phyloP scores from a whole-genome alignment of 1,140 invertebrate genomes.

The Chionoecetes opilio region DNA sequence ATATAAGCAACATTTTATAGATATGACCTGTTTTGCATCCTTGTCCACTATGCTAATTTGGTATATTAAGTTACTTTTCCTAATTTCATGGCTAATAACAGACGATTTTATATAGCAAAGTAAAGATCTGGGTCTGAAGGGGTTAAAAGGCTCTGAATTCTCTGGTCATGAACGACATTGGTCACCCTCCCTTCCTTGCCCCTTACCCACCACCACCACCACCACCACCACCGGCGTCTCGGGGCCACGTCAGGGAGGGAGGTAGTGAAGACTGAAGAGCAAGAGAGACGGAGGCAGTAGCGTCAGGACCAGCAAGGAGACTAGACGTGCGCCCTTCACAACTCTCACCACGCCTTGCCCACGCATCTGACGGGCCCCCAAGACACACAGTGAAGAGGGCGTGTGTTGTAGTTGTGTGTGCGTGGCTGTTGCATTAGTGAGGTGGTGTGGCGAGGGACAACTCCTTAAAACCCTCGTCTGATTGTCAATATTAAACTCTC shows the following conservation, averaged over 20 bases:
- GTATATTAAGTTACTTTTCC: too few species aligned
- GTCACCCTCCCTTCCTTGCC: not conserved
- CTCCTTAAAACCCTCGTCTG: not conserved
- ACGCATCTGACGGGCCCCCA: not conserved
- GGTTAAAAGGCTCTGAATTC: too few species aligned
- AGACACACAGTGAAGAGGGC: not conserved
- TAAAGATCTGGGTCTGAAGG: too few species aligned
- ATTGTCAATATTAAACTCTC: constrained; percentile 5
- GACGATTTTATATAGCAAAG: too few species aligned
- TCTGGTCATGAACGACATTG: not conserved
- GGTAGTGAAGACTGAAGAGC: not conserved
- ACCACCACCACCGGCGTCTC: constrained; percentile 1
- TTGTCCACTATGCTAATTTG: too few species aligned
- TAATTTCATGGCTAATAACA: too few species aligned
- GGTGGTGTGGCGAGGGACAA: not conserved
- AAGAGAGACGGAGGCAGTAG: not conserved
- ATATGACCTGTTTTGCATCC: too few species aligned
- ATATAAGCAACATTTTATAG: too few species aligned
- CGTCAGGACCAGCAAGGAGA: not conserved
- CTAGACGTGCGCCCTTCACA: not conserved
- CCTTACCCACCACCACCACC: not conserved
- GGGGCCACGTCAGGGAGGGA: not conserved
- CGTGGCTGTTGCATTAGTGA: not conserved
- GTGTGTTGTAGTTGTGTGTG: not conserved
- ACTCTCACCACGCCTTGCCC: not conserved